phyloP scores from a whole-genome alignment of 1,140 invertebrate species.

The Telenomus remus region DNA sequence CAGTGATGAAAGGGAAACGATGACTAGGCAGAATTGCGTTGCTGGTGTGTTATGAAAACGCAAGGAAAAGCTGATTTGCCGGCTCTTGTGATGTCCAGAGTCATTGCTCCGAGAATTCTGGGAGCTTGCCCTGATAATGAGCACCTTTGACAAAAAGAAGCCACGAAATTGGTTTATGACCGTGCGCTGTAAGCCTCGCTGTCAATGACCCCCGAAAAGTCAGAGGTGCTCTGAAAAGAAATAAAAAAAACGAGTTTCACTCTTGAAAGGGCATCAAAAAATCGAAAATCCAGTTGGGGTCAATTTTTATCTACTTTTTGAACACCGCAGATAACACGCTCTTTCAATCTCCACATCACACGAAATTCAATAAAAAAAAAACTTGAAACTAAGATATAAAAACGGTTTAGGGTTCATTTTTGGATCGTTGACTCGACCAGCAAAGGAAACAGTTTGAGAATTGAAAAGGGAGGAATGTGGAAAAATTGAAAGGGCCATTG shows the following conservation, averaged over 20 bases:
- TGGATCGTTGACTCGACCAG: too few species aligned
- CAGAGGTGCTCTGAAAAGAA: conserved; percentile 8
- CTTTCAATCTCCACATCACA: too few species aligned
- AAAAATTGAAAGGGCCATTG: conserved; percentile 24
- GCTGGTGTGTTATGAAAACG: conserved; percentile 1
- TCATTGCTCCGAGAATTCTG: conserved; percentile 7
- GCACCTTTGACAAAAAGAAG: conserved; percentile 45
- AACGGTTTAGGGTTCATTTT: too few species aligned
- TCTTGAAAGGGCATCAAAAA: too few species aligned
- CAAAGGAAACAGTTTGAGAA: background rate
- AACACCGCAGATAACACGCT: too few species aligned
- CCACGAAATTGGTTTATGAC: conserved; percentile 40
- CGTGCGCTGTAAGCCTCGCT: conserved; percentile 30
- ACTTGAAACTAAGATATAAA: too few species aligned
- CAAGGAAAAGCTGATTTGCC: background rate
- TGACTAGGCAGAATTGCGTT: background rate
- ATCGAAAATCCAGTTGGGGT: too few species aligned
- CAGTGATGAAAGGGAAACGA: background rate
- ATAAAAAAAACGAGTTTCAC: background rate
- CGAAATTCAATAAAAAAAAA: too few species aligned
- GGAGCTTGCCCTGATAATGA: conserved; percentile 42
- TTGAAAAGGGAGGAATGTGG: background rate
- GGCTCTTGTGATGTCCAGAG: background rate
- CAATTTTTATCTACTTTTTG: too few species aligned
- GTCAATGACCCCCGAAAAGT: conserved; percentile 35